Evolutionary conservation across 2,797 vertebrate genomes (phyloP), one percentile per base, ranked within the genome.

Genomic region (Lutjanus campechanus): DNA sequence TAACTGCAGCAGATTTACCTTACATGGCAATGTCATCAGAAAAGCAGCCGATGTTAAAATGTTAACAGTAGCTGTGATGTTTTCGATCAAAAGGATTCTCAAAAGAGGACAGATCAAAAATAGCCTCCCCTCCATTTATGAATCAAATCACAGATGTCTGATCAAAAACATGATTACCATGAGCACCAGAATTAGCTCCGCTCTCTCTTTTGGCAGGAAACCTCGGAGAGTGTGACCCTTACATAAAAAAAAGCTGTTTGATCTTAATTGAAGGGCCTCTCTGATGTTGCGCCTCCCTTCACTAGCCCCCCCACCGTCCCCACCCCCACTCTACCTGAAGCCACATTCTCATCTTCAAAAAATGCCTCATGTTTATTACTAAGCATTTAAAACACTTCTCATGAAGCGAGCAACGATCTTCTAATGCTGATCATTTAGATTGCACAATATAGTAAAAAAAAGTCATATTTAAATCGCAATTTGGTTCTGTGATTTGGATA

Each of bases 101-200:
- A 19, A 53, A 60, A 79, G 66, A 22, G 59, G 65, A 72, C 16
- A 3, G 60, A 75, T 78, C 69, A 77, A 54, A 88, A 88, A 82
- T 81, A 79, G 61, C 56, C 68, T 72, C 53, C 20, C 29, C 53
- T 75, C 25, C 17, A 5, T 67, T 80, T 69, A 62, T 49, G 77
- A 90, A 86, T 86, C 43, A 71, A 83, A 84, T 85, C 81, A 46
- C 85, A 85, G 86, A 81, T 85, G 85, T 83, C 76, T 58, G 81
- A 90, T 89, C 88, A 89, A 85, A 88, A 79, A 79, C 76, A 50
- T 16, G 17, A 90, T 87, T 85, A 84, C 1, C 87, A 88, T 78
- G 62, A 79, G 83, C 46, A 19, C 70, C 75, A 80, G 81, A 84
- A 88, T 88, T 85, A 88, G 85, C 67, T 20, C 8, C 11, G 0